Conservation (phyloP, 64 coral and sea anemone genomes). For the Montipora sp. region DNA sequence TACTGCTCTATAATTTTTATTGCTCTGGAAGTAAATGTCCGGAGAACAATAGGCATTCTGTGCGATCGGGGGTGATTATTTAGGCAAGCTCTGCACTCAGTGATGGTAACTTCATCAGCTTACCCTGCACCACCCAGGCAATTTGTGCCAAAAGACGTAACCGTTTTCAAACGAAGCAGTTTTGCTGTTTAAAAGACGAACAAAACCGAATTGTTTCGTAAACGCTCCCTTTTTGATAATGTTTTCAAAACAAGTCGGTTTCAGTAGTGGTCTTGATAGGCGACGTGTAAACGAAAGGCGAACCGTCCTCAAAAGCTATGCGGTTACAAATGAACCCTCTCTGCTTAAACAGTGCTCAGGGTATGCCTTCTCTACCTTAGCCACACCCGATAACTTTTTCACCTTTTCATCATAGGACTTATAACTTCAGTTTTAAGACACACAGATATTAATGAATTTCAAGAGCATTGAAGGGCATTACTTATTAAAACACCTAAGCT, state of each 20-base stretch:
- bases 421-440: constrained; percentile 50
- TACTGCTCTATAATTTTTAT: no score
- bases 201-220: constrained; percentile 37
- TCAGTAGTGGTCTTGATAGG: not conserved
- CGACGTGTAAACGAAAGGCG: constrained; percentile 10
- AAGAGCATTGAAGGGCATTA: constrained; percentile 35
- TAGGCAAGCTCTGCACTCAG: not conserved
- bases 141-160: constrained; percentile 26
- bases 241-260: not conserved
- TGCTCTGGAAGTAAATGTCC: no score
- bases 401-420: constrained; percentile 46
- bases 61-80: no score
- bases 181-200: constrained; percentile 14
- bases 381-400: constrained; percentile 34
- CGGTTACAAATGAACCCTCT: constrained; percentile 27
- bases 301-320: constrained; percentile 20
- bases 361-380: constrained; percentile 48
- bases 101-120: not conserved
- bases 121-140: constrained; percentile 8
- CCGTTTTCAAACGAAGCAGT: constrained; percentile 38
- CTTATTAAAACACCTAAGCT: constrained; percentile 43
- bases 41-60: no score
- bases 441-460: constrained; percentile 36
- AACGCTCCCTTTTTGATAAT: not conserved
- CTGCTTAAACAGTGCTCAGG: constrained; percentile 29